phyloP scores from a whole-genome alignment of 1,140 invertebrate species.

The Sipha flava region DNA sequence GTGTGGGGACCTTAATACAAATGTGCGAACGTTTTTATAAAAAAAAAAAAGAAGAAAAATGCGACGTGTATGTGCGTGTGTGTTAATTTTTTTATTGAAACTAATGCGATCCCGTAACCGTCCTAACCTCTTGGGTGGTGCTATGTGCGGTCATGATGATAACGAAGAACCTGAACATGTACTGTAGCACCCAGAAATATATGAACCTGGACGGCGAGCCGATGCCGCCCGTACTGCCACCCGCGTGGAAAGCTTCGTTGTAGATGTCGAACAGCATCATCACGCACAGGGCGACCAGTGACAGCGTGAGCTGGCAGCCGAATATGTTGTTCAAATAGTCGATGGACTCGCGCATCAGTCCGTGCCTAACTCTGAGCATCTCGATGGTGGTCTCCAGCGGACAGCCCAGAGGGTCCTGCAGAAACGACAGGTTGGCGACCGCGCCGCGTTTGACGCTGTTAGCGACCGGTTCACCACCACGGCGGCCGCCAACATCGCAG shows the following conservation, averaged over 20 bases:
- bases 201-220: too few species aligned
- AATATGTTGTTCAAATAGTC: neutral
- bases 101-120: too few species aligned
- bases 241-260: neutral
- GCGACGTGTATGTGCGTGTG: too few species aligned
- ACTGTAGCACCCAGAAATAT: neutral
- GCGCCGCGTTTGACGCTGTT: neutral
- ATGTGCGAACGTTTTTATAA: too few species aligned
- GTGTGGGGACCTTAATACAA: too few species aligned
- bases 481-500: too few species aligned
- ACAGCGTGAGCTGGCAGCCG: neutral
- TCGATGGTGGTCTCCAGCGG: neutral
- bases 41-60: too few species aligned
- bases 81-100: too few species aligned
- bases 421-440: neutral
- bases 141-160: neutral
- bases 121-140: conserved; percentile 1
- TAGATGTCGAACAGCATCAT: conserved; percentile 9
- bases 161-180: neutral
- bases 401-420: neutral
- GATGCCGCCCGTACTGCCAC: too few species aligned
- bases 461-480: too few species aligned
- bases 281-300: neutral
- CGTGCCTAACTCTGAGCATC: neutral
- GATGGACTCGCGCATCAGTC: neutral